Conservation (phyloP, 2,113 vertebrate genomes). For the Nansenia antarctica region DNA sequence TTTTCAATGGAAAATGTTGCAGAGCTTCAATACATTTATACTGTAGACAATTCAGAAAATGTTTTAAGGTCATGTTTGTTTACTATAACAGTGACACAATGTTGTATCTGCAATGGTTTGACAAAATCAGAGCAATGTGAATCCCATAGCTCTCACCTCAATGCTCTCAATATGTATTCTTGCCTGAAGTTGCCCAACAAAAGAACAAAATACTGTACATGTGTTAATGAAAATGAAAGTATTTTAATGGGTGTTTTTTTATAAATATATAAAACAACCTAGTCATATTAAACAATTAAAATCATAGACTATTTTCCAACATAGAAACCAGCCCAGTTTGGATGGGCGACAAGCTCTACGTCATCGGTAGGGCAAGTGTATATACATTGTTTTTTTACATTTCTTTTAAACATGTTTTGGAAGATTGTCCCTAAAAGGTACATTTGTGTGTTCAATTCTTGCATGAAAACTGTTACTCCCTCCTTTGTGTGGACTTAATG, state of each 20-base stretch:
- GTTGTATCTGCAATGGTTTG: background rate
- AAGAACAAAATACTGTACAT: conserved; percentile 54
- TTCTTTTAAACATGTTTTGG: background rate
- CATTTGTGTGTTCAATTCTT: conserved; percentile 40
- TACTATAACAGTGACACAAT: background rate
- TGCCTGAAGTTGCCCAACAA: conserved; percentile 49
- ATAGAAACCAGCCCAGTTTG: no score
- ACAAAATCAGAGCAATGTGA: conserved; percentile 37
- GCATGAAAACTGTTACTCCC: conserved; percentile 55
- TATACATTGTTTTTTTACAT: no score
- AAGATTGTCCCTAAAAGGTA: background rate
- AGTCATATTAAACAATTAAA: conserved; percentile 33
- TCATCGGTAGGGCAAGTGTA: background rate
- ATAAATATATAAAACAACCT: conserved; percentile 53
- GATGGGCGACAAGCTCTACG: no score
- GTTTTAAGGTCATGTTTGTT: background rate
- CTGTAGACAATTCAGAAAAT: background rate
- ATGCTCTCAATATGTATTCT: conserved; percentile 47
- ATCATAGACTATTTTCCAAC: no score
- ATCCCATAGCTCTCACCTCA: conserved; percentile 40
- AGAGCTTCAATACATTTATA: background rate
- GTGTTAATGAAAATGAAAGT: conserved; percentile 53
- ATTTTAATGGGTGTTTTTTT: conserved; percentile 45
- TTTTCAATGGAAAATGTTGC: background rate
- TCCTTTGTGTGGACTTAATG: conserved; percentile 61